Evolutionary conservation across 2,113 vertebrate genomes (phyloP), one percentile per base, ranked within the genome.

Genomic region (Amazona guildingii): DNA sequence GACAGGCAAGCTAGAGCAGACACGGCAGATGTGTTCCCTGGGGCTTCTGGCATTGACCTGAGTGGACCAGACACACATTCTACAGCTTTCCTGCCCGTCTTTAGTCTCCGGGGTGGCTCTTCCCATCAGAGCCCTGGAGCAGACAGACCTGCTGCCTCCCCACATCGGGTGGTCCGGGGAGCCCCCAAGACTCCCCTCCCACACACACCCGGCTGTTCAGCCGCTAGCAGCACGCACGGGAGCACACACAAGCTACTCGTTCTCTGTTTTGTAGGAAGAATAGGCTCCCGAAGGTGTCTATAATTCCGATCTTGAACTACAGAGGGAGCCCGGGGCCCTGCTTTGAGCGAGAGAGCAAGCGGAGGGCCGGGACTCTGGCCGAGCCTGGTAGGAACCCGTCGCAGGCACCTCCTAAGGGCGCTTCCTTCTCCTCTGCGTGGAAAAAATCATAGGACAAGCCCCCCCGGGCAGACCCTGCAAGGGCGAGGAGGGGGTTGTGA

Each of bases 281-380:
- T 4, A 5, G 1, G 11, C 21, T 86, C 6, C 39, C 4, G 74
- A 12, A 43, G 49, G 46, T 1, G 16, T 13, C 3, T 2, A 1
- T 61, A 83, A 51, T 97, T 94, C 92, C 64, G 14, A 6, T 3
- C 23, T 74, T 59, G 90, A 49, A 84, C 95, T 90, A 61, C 92
- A 95, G 95, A 92, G 96, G 96, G 96, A 95, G 95, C 94, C 82
- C 91, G 68, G 94, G 94, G 86, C 91, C 66, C 7, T 81, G 68
- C 73, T 95, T 92, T 93, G 86, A 59, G 68, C 15, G 44, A 2
- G 17, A 24, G 0, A 27, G 24, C 2, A 73, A 4, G 41, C 17
- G 44, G 31, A 20, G 39, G 35, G 77, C 43, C 17, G 12, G 37
- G 7, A 11, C 31, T 25, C 27, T 21, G 13, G 13, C 13, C 13